Conservation (phyloP, 1,140 invertebrate species). For the Dreissena rostriformis region DNA sequence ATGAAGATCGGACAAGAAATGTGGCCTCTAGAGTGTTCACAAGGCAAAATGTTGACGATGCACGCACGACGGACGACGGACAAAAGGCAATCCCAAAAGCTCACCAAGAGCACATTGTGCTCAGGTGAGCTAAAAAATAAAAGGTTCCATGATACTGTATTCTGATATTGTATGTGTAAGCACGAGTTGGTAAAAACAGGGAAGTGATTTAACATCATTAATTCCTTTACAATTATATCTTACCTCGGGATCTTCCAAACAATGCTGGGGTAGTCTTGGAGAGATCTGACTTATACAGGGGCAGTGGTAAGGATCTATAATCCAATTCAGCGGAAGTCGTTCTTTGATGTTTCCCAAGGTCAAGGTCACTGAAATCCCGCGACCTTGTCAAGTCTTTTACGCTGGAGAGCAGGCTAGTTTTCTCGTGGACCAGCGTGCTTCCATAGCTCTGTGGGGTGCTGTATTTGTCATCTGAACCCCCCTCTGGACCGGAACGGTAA, state of each 20-base stretch:
- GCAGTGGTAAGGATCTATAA: conserved; percentile 14
- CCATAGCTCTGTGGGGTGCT: neutral
- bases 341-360: neutral
- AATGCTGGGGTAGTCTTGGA: conserved; percentile 41
- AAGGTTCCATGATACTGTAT: no score
- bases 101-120: no score
- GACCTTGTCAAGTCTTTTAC: conserved; percentile 32
- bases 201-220: no score
- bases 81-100: no score
- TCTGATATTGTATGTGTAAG: no score
- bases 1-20: no score
- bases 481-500: conserved; percentile 36
- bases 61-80: no score
- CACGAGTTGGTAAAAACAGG: no score
- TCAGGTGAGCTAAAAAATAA: no score
- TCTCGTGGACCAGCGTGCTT: conserved; percentile 30
- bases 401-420: conserved; percentile 15
- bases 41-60: no score
- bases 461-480: conserved; percentile 30
- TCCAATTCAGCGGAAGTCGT: conserved; percentile 46
- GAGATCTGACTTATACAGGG: conserved; percentile 22
- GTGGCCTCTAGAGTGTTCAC: no score
- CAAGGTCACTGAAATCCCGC: conserved; percentile 31
- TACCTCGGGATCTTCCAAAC: conserved; percentile 43
- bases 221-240: neutral